Conservation (phyloP, 2,888 invertebrate genomes). For the Xylocampa areola region DNA sequence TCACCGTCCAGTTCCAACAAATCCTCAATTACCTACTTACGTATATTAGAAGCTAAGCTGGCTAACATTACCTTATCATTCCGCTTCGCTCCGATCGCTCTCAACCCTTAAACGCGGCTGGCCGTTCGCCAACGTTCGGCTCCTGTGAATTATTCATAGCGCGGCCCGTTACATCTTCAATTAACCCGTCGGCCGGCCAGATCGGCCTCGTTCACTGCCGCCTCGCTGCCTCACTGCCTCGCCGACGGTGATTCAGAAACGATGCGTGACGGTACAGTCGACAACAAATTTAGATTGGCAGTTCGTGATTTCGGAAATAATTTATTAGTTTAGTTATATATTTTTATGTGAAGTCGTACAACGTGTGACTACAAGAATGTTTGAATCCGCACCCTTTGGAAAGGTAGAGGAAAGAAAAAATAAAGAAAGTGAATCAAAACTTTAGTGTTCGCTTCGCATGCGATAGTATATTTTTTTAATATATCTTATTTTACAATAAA, state of each 20-base stretch:
- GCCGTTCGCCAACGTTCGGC: constrained; percentile 53
- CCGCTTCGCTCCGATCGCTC: constrained; percentile 42
- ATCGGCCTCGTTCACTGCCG: constrained; percentile 47
- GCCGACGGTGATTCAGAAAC: constrained; percentile 45
- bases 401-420: too few species aligned
- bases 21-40: background rate
- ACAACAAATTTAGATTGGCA: constrained; percentile 9
- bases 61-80: constrained; percentile 9
- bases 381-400: too few species aligned
- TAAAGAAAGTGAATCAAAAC: too few species aligned
- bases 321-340: too few species aligned
- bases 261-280: constrained; percentile 40
- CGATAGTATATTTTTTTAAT: too few species aligned
- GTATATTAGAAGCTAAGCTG: constrained; percentile 11
- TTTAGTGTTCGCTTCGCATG: too few species aligned
- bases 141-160: constrained; percentile 66
- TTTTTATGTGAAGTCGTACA: too few species aligned
- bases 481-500: too few species aligned
- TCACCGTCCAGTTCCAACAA: background rate
- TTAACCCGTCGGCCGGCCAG: constrained; percentile 58
- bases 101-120: constrained; percentile 56
- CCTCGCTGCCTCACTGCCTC: constrained; percentile 32
- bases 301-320: too few species aligned
- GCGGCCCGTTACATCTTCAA: constrained; percentile 66
- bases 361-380: too few species aligned